A percentile compares a stretch with the other conserved stretches of the same genome.
Conservation (phyloP, 2,888 invertebrate species). For the Neoascia interrupta region DNA sequence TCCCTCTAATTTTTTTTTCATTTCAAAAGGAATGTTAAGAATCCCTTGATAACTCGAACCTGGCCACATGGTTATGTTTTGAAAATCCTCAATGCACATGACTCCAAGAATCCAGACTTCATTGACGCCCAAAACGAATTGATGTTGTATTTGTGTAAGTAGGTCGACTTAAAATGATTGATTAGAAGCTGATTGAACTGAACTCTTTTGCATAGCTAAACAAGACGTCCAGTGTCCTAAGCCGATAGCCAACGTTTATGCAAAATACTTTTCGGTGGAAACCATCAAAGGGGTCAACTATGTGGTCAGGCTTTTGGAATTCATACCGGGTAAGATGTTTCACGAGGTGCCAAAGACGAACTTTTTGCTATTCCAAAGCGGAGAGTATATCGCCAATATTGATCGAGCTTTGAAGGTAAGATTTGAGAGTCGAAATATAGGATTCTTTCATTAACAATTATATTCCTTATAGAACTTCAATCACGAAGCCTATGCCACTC, state of each 20-base stretch:
- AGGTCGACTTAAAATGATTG: slow-evolving; percentile 16
- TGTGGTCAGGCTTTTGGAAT: slow-evolving; percentile 88
- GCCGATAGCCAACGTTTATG: slow-evolving; percentile 85
- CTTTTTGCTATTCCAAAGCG: slow-evolving; percentile 85
- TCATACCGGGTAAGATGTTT: slow-evolving; percentile 86
- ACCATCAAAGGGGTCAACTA: slow-evolving; percentile 81
- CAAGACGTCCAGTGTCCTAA: slow-evolving; percentile 85
- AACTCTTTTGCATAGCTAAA: slow-evolving; percentile 78
- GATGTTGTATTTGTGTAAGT: slow-evolving; percentile 86
- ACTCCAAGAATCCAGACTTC: slow-evolving; percentile 85
- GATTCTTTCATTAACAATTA: not conserved
- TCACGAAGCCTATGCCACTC: slow-evolving; percentile 85
- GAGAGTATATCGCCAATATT: slow-evolving; percentile 86
- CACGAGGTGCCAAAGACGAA: slow-evolving; percentile 83
- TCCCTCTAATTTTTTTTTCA: not conserved
- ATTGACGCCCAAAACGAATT: slow-evolving; percentile 89
- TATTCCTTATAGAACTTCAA: slow-evolving; percentile 83
- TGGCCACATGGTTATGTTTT: slow-evolving; percentile 86
- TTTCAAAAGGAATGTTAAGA: slow-evolving; percentile 81
- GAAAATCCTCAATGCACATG: slow-evolving; percentile 91
- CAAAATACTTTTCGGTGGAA: slow-evolving; percentile 83
- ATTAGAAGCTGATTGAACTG: not conserved
- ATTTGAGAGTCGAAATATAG: not conserved
- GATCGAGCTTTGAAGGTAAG: slow-evolving; percentile 85
- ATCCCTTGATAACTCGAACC: slow-evolving; percentile 82